These are phyloP conservation scores for Pseudachorutes palmiensis DNA, from an alignment of 1,140 invertebrate genomes.

Conservation along the genomic window DNA sequence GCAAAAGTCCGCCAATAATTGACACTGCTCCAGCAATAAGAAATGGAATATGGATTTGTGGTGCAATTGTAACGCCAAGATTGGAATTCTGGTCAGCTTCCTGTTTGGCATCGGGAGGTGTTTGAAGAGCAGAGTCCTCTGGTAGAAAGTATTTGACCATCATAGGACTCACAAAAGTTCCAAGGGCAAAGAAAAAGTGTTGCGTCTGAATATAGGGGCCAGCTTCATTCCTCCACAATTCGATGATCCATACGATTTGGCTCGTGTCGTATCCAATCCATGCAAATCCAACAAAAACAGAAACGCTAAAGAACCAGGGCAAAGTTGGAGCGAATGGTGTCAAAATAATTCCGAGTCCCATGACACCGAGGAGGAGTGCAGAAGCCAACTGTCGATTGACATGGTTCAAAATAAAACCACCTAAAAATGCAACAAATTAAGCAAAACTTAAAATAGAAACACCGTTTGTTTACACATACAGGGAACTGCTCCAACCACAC, in stretches of 20 bases:
- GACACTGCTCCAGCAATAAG: background rate
- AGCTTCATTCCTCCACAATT: conserved; percentile 20
- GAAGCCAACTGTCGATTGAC: conserved; percentile 3
- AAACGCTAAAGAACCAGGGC: background rate
- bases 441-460: background rate
- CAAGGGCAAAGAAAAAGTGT: conserved; percentile 17
- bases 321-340: background rate
- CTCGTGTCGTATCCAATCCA: conserved; percentile 12
- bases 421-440: background rate
- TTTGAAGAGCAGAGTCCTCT: background rate
- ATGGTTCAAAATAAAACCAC: conserved; percentile 6
- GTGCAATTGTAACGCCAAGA: background rate
- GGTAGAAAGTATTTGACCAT: conserved; percentile 16
- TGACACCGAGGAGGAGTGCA: background rate
- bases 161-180: conserved; percentile 10
- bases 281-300: background rate
- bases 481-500: background rate
- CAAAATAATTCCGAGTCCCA: background rate
- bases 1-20: background rate
- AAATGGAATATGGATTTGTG: conserved; percentile 1
- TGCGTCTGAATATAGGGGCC: conserved; percentile 17
- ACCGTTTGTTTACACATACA: background rate
- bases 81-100: background rate
- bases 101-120: background rate
- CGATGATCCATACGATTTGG: conserved; percentile 27